Evolutionary conservation across 2,888 invertebrate species (phyloP).

Genomic region (Brachyptera putata): DNA sequence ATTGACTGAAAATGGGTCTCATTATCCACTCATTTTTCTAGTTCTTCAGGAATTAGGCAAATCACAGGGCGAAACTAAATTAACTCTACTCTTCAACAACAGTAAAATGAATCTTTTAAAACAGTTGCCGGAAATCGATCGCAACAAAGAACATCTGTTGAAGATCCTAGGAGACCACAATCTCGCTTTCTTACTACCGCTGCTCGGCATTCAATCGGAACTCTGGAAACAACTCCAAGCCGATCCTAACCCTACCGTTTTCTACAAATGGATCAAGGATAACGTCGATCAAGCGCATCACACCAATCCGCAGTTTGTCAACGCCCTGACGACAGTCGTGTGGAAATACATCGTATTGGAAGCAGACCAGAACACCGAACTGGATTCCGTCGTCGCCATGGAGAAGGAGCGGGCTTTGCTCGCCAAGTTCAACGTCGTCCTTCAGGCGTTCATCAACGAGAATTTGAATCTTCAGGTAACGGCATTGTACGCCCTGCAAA

Average conservation of each 20-base stretch:
- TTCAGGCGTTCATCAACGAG: constrained; percentile 79
- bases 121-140: constrained; percentile 74
- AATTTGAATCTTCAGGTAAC: constrained; percentile 70
- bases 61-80: constrained; percentile 66
- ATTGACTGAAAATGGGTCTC: constrained; percentile 73
- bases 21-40: constrained; percentile 83
- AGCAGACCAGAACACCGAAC: constrained; percentile 54
- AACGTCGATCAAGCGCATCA: constrained; percentile 80
- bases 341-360: constrained; percentile 70
- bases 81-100: constrained; percentile 72
- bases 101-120: constrained; percentile 76
- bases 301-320: constrained; percentile 82
- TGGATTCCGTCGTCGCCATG: constrained; percentile 52
- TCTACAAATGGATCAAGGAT: constrained; percentile 93
- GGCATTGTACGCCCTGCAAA: constrained; percentile 90
- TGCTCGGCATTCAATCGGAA: constrained; percentile 85
- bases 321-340: constrained; percentile 74
- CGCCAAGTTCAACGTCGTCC: constrained; percentile 78
- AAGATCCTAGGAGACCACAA: constrained; percentile 81
- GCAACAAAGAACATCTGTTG: constrained; percentile 71
- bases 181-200: constrained; percentile 81
- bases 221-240: constrained; percentile 75
- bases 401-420: constrained; percentile 78
- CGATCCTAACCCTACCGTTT: constrained; percentile 79
- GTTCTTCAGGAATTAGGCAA: constrained; percentile 79